Conservation (phyloP, 2,797 vertebrate species). For the Kryptolebias ocellatus region DNA sequence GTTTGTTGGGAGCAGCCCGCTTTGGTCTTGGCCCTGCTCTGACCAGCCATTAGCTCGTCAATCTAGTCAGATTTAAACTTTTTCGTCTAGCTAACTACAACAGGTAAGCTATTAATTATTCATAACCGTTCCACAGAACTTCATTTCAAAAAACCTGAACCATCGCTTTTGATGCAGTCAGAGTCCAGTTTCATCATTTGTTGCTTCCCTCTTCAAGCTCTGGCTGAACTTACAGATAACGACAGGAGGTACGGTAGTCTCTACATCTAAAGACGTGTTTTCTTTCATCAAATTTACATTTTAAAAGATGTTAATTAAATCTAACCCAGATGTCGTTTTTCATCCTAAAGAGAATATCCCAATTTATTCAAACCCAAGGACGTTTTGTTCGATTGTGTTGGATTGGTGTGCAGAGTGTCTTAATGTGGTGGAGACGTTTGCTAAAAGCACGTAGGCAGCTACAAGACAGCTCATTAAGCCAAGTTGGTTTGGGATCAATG, state of each 20-base stretch:
- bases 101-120: background rate
- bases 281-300: slow-evolving; percentile 19
- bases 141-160: background rate
- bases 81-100: background rate
- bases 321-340: slow-evolving; percentile 6
- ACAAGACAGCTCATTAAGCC: slow-evolving; percentile 9
- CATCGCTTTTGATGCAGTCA: background rate
- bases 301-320: slow-evolving; percentile 14
- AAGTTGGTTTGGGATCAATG: slow-evolving; percentile 15
- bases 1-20: background rate
- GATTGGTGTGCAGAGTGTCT: background rate
- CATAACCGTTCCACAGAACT: background rate
- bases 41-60: background rate
- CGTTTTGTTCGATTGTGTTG: slow-evolving; percentile 5
- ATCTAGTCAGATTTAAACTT: background rate
- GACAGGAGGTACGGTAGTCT: too few relatives aligned
- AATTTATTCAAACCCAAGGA: slow-evolving; percentile 11
- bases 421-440: slow-evolving; percentile 7
- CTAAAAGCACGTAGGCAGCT: slow-evolving; percentile 2
- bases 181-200: background rate
- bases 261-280: background rate
- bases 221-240: background rate
- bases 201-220: background rate
- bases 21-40: too few relatives aligned
- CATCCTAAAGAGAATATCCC: slow-evolving; percentile 13